Conservation (phyloP, 2,797 vertebrate species). For the Gorsachius magnificus region DNA sequence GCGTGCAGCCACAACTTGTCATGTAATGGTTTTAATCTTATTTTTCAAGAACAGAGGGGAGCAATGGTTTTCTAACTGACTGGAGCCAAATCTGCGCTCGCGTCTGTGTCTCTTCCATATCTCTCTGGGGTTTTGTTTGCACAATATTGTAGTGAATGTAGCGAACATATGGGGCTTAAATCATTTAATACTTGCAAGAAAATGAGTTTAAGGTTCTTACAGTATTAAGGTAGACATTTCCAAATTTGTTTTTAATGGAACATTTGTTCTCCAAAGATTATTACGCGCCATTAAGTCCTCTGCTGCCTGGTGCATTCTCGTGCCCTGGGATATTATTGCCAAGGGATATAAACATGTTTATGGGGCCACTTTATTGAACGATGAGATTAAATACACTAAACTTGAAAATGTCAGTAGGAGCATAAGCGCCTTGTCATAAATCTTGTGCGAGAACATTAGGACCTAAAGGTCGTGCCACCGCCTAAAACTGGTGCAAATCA, state of each 20-base stretch:
- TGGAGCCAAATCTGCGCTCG: conserved; percentile 18
- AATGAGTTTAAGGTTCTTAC: conserved; percentile 53
- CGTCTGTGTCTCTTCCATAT: neutral
- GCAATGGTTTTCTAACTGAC: conserved; percentile 1
- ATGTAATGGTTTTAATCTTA: conserved; percentile 51
- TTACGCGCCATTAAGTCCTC: conserved; percentile 16
- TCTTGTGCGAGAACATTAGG: neutral
- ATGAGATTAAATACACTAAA: conserved; percentile 35
- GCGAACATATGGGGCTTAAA: conserved; percentile 21
- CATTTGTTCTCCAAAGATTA: conserved; percentile 58
- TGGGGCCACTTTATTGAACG: neutral
- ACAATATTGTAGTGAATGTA: conserved; percentile 17
- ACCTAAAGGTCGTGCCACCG: rapidly evolving
- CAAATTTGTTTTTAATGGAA: conserved; percentile 58
- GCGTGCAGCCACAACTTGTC: neutral
- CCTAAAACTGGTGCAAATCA: neutral
- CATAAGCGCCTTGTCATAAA: neutral
- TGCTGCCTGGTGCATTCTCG: neutral
- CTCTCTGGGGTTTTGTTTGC: conserved; percentile 47
- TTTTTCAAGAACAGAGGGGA: conserved; percentile 51
- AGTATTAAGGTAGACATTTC: conserved; percentile 50
- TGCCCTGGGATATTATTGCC: conserved; percentile 3
- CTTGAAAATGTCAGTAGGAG: neutral
- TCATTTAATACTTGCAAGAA: conserved; percentile 40
- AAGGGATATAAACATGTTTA: conserved; percentile 38